A percentile compares a stretch with the other conserved stretches of the same genome.
Evolutionary conservation across 2,888 invertebrate genomes (phyloP).

Genomic region (Odontocolon sp.): DNA sequence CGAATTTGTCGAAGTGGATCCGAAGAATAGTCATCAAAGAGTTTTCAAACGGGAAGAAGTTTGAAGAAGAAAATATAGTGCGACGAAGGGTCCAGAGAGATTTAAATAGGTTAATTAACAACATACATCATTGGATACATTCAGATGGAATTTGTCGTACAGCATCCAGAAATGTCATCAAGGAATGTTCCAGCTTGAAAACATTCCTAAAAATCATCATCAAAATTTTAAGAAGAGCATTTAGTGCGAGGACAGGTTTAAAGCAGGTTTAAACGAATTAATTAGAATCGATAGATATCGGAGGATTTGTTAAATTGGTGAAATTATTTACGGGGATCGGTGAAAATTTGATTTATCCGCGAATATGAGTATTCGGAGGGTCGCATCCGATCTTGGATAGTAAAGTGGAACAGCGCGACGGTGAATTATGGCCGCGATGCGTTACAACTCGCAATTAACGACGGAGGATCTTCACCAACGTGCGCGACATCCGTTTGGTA

Average conservation of each 20-base stretch:
- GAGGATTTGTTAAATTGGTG: no score
- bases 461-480: slow-evolving; percentile 72
- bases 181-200: not conserved
- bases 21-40: slow-evolving; percentile 4
- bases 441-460: slow-evolving; percentile 74
- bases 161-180: not conserved
- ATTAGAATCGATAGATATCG: no score
- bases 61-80: no score
- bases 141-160: no score
- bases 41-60: no score
- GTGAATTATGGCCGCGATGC: slow-evolving; percentile 73
- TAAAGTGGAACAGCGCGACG: not conserved
- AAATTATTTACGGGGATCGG: not conserved
- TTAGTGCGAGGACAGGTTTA: no score
- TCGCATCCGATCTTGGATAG: slow-evolving; percentile 5
- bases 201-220: no score
- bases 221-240: no score
- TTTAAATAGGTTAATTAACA: not conserved
- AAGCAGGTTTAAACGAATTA: no score
- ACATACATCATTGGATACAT: no score
- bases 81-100: no score
- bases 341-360: not conserved
- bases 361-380: not conserved
- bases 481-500: slow-evolving; percentile 66
- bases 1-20: no score